Base-by-base conservation (phyloP, 2,113 vertebrate species). In the Podilymbus podiceps region DNA sequence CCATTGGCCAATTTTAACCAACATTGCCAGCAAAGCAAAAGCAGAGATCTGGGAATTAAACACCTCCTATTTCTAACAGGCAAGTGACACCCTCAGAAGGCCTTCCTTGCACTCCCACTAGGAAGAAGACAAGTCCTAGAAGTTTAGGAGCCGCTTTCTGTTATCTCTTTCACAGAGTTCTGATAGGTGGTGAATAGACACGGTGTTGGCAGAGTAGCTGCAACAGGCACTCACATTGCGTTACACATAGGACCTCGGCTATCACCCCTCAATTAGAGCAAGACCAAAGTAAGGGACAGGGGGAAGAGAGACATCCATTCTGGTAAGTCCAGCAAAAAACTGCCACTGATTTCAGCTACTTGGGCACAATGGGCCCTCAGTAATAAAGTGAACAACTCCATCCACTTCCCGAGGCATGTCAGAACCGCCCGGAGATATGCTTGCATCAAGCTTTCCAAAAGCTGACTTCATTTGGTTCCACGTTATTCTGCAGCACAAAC, bases 11-110 rank as follows among this genome's bases (percentile, higher is more conserved):
- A 91, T 93, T 96, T 89, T 87, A 93, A 79, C 69, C 87, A 91
- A 79, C 67, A 38, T 53, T 91, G 64, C 85, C 84, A 95, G 87
- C 89, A 89, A 95, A 89, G 46, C 49, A 91, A 89, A 95, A 89
- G 46, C 49, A 89, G 40, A 92, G 44, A 52, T 88, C 73, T 62
- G 50, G 89, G 59, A 86, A 95, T 84, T 55, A 86, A 78, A 85
- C 38, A 53, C 44, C 8, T 90, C 64, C 49, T 56, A 56, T 84
- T 94, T 81, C 77, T 75, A 78, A 85, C 0, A 1, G 35, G 53
- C 66, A 92, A 95, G 42, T 28, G 55, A 64, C 22, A 31, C 16
- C 19, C 16, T 88, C 67, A 53, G 35, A 74, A 89, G 23, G 64
- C 49, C 64, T 87, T 80, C 59, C 63, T 94, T 66, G 23, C 33